Evolutionary conservation across 1,140 invertebrate species (phyloP).

Genomic region (Drosophila sp.): DNA sequence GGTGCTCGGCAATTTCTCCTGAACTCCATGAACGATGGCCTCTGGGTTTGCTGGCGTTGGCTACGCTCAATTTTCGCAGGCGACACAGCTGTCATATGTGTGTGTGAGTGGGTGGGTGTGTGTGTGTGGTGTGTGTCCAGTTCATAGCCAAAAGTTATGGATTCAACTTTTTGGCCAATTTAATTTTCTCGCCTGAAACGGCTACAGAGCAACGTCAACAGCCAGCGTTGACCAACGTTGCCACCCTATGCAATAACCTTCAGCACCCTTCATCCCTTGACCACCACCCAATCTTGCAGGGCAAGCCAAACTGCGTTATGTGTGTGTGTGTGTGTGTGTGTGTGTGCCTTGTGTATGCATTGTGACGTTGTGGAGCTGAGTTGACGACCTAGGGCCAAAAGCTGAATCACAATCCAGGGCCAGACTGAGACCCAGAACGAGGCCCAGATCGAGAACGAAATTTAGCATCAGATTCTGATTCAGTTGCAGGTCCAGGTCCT

Average conservation of each 20-base stretch:
- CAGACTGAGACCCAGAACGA: constrained; percentile 5
- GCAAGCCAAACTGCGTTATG: neutral
- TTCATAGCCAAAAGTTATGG: constrained; percentile 84
- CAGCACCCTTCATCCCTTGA: neutral
- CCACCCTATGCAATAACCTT: neutral
- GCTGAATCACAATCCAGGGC: constrained; percentile 7
- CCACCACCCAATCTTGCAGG: too few species aligned
- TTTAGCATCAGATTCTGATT: neutral
- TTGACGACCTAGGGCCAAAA: constrained; percentile 17
- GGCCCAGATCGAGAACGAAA: neutral
- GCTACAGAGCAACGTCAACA: constrained; percentile 67
- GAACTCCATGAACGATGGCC: constrained; percentile 47
- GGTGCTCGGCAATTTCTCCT: too few species aligned
- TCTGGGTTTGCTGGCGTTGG: constrained; percentile 48
- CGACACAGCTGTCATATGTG: constrained; percentile 27
- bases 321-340: constrained; percentile 1
- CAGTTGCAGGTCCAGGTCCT: constrained; percentile 9
- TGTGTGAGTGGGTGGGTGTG: constrained; percentile 13
- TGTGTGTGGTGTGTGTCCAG: constrained; percentile 53
- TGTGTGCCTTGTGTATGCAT: constrained; percentile 13
- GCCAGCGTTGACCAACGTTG: constrained; percentile 38
- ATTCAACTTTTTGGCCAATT: constrained; percentile 84
- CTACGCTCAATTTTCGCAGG: constrained; percentile 78
- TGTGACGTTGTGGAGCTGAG: constrained; percentile 5
- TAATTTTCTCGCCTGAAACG: constrained; percentile 84